phyloP scores from a whole-genome alignment of 2,797 vertebrate species.

The Takifugu rubripes region DNA sequence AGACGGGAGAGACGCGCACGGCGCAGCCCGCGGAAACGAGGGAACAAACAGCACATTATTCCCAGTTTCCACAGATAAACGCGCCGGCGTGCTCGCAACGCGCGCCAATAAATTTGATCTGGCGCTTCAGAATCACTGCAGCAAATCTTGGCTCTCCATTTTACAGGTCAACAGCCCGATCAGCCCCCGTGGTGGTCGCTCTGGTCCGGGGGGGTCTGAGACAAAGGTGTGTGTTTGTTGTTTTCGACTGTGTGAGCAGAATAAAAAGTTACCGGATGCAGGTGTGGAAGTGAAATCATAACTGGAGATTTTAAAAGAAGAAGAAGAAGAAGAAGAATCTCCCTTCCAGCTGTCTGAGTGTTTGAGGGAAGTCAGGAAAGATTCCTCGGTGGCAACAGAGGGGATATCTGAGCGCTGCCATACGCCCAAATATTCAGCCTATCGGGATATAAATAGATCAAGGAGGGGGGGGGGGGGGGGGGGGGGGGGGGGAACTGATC shows the following conservation, averaged over 20 bases:
- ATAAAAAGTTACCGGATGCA: too few species aligned
- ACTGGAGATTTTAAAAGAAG: conserved; percentile 9
- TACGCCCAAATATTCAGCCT: conserved; percentile 59
- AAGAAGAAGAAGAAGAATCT: background rate
- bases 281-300: conserved; percentile 28
- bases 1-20: background rate
- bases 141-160: conserved; percentile 47
- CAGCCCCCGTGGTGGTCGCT: conserved; percentile 33
- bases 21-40: conserved; percentile 30
- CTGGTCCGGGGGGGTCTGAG: conserved; percentile 12
- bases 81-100: conserved; percentile 23
- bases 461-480: conserved; percentile 19
- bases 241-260: conserved; percentile 10
- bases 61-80: conserved; percentile 54
- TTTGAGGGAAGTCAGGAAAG: conserved; percentile 57
- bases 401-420: conserved; percentile 42
- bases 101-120: conserved; percentile 51
- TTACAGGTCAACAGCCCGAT: conserved; percentile 51
- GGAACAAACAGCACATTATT: conserved; percentile 58
- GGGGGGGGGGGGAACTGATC: conserved; percentile 37
- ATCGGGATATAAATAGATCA: conserved; percentile 68
- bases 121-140: conserved; percentile 58
- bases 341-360: conserved; percentile 47
- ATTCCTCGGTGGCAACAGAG: conserved; percentile 63
- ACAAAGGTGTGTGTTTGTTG: conserved; percentile 3